These are phyloP conservation scores for Trematocara nigrifrons DNA, from an alignment of 2,113 vertebrate species.

Conservation along the genomic window DNA sequence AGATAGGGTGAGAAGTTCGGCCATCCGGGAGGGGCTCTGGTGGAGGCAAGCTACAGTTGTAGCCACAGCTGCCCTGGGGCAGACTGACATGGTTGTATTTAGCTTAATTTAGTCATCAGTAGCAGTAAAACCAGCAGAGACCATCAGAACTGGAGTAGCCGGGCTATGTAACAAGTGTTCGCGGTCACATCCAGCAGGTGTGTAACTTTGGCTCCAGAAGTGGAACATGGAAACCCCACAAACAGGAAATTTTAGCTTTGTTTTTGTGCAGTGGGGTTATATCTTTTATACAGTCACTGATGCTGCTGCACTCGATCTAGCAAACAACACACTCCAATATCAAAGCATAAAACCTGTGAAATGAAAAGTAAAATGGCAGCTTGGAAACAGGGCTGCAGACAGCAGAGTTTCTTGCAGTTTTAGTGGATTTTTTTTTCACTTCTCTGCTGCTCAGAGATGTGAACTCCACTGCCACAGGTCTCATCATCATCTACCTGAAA, in stretches of 20 bases:
- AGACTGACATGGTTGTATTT: background rate
- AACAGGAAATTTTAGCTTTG: too few relatives aligned
- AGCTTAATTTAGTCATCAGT: background rate
- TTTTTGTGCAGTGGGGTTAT: background rate
- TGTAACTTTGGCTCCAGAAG: background rate
- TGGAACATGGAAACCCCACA: too few relatives aligned
- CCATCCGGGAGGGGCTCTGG: too few relatives aligned
- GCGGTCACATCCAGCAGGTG: background rate
- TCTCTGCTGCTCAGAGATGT: background rate
- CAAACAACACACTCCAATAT: rapidly evolving
- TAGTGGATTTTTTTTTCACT: background rate
- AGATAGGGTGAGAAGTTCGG: too few relatives aligned
- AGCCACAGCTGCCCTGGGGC: too few relatives aligned
- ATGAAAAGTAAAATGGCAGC: background rate
- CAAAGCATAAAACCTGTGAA: background rate
- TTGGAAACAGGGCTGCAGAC: background rate
- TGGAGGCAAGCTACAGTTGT: too few relatives aligned
- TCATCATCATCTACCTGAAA: background rate
- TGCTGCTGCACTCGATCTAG: background rate
- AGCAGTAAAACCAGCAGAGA: background rate
- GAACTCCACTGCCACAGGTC: background rate
- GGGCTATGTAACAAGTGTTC: background rate
- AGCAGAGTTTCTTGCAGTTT: background rate
- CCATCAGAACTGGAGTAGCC: background rate
- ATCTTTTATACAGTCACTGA: background rate